These are phyloP conservation scores for Drosophila pegasa DNA, from an alignment of 2,888 invertebrate genomes.

Conservation along the genomic window DNA sequence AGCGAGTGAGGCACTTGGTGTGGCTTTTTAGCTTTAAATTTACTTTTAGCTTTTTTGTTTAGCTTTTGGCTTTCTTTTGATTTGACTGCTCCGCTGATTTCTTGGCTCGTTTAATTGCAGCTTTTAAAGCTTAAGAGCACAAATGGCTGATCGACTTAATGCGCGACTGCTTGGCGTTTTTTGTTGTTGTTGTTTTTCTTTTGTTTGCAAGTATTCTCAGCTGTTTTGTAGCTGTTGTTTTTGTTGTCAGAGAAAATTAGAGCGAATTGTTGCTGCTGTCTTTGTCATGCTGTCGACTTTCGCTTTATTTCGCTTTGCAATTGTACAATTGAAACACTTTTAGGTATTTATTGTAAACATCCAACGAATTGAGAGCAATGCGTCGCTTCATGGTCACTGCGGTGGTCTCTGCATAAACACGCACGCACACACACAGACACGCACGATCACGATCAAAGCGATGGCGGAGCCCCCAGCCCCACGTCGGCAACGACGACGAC, in stretches of 20 bases:
- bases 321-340: constrained; percentile 53
- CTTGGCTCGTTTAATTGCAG: constrained; percentile 41
- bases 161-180: constrained; percentile 13
- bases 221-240: constrained; percentile 36
- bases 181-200: constrained; percentile 11
- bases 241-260: constrained; percentile 43
- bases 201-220: constrained; percentile 49
- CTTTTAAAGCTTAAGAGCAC: constrained; percentile 73
- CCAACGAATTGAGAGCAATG: constrained; percentile 63
- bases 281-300: constrained; percentile 31
- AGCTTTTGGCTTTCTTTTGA: constrained; percentile 21
- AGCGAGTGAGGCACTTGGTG: constrained; percentile 62
- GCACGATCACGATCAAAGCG: constrained; percentile 48
- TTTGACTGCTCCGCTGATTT: constrained; percentile 37
- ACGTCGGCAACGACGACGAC: constrained; percentile 31
- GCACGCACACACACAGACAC: constrained; percentile 13
- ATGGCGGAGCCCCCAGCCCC: constrained; percentile 40
- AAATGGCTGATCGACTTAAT: constrained; percentile 49
- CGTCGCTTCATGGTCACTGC: constrained; percentile 70
- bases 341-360: constrained; percentile 70
- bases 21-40: constrained; percentile 26
- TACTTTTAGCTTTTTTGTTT: constrained; percentile 36
- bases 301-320: constrained; percentile 41
- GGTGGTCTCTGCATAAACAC: constrained; percentile 61
- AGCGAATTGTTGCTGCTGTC: constrained; percentile 36